Evolutionary conservation across 2,797 vertebrate genomes (phyloP), one percentile per base, ranked within the genome.

Genomic region (Lagodon rhomboides): DNA sequence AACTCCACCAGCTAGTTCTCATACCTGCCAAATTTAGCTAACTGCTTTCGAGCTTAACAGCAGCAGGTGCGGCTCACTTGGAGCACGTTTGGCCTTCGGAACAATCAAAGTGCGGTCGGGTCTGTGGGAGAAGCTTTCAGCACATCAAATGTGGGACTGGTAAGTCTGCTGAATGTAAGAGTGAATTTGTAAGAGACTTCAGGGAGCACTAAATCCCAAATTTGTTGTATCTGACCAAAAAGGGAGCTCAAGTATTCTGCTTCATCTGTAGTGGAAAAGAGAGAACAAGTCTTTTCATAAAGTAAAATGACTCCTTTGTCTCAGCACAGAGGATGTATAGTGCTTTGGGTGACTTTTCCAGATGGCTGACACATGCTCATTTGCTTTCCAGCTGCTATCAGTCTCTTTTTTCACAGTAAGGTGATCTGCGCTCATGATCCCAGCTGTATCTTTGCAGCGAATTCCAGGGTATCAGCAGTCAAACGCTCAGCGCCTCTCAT

Each of bases 281-380:
- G 38, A 3, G 41, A 80, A 76, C 73, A 56, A 54, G 50, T 73
- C 30, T 82, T 87, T 77, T 79, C 61, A 51, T 53, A 69, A 82
- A 87, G 82, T 87, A 90, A 94, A 95, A 92, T 83, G 86, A 81
- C 68, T 84, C 79, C 85, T 93, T 94, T 94, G 91, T 95, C 82
- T 84, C 77, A 75, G 75, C 54, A 71, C 73, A 84, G 75, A 88
- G 87, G 87, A 92, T 89, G 87, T 83, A 84, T 66, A 46, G 69
- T 86, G 77, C 91, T 90, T 88, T 89, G 85, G 88, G 79, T 70
- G 69, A 89, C 83, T 90, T 91, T 91, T 93, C 94, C 94, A 95
- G 92, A 94, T 94, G 93, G 93, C 88, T 89, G 80, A 91, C 93
- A 94, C 91, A 93, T 95, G 94, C 91, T 92, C 83, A 69, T 84